These are phyloP conservation scores for Macrotus californicus DNA, from an alignment of 2,113 vertebrate genomes.

Conservation along the genomic window DNA sequence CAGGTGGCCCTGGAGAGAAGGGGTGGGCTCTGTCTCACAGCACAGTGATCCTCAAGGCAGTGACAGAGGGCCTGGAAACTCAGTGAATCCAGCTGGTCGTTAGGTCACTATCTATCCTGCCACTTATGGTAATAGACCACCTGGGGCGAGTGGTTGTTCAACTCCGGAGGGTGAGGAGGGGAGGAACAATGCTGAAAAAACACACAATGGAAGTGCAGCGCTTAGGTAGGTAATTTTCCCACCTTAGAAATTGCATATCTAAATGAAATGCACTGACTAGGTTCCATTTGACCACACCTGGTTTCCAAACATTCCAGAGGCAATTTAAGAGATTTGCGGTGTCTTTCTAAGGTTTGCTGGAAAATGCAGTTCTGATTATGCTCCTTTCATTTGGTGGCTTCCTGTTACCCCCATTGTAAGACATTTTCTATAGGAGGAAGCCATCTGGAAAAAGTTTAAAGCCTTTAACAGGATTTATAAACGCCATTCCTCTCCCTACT, in stretches of 20 bases:
- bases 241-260: neutral
- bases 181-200: neutral
- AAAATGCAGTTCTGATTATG: neutral
- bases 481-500: neutral
- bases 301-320: neutral
- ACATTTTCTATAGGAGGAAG: neutral
- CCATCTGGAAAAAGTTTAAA: neutral
- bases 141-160: neutral
- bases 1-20: neutral
- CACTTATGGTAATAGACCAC: neutral
- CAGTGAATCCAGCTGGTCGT: fast-evolving
- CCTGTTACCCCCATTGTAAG: neutral
- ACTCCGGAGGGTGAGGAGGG: neutral
- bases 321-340: neutral
- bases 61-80: neutral
- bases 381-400: neutral
- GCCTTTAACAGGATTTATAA: neutral
- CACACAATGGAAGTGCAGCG: neutral
- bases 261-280: neutral
- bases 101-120: neutral
- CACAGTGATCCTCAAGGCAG: neutral
- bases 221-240: neutral
- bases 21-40: neutral
- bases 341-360: neutral
- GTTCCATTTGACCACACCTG: neutral